These are phyloP conservation scores for Semotilus atromaculatus DNA, from an alignment of 2,797 vertebrate genomes.

Conservation along the genomic window DNA sequence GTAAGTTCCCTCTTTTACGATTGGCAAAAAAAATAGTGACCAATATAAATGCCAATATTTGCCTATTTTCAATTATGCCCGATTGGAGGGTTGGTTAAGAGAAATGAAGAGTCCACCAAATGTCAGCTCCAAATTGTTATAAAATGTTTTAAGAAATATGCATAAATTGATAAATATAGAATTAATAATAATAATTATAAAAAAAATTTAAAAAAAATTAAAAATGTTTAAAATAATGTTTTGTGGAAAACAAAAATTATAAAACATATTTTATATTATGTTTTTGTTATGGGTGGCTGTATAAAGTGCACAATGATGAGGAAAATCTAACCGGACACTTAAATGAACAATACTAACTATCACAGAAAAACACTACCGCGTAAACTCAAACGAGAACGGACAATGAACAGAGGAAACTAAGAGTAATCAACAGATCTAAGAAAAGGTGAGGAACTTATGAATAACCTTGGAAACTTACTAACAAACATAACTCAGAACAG, in stretches of 20 bases:
- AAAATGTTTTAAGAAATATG: neutral
- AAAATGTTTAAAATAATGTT: neutral
- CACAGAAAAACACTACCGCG: too few relatives aligned
- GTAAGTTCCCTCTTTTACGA: neutral
- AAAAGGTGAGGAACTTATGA: neutral
- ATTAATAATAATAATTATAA: neutral
- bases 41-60: neutral
- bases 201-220: neutral
- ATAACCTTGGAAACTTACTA: neutral
- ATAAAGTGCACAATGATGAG: too few relatives aligned
- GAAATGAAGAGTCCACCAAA: neutral
- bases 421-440: neutral
- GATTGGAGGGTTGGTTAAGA: neutral
- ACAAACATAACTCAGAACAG: neutral
- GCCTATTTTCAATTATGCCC: neutral
- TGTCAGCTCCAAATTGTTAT: neutral
- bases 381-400: too few relatives aligned
- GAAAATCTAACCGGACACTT: too few relatives aligned
- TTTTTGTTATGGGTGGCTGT: too few relatives aligned
- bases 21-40: neutral
- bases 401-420: neutral
- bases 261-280: too few relatives aligned
- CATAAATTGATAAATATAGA: neutral
- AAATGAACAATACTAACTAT: too few relatives aligned
- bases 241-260: neutral